Conservation (phyloP, 2,888 invertebrate species). For the Subacronicta megacephala region DNA sequence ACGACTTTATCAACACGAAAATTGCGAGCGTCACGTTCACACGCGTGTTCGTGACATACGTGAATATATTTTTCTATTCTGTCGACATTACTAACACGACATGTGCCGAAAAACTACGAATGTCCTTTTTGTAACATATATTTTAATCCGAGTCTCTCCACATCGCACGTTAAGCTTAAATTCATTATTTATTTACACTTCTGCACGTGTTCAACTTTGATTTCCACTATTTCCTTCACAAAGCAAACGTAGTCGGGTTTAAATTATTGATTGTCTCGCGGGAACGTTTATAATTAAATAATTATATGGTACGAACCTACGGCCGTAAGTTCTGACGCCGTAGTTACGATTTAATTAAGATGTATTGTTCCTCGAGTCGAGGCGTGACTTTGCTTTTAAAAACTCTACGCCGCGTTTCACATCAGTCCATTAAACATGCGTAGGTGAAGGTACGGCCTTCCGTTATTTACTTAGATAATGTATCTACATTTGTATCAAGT, state of each 20-base stretch:
- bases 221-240: constrained; percentile 51
- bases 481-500: constrained; percentile 53
- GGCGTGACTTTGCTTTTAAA: constrained; percentile 83
- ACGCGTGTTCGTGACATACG: constrained; percentile 63
- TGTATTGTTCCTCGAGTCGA: constrained; percentile 80
- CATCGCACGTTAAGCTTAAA: constrained; percentile 58
- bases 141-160: constrained; percentile 68
- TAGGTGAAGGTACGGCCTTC: constrained; percentile 61
- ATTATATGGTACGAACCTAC: constrained; percentile 76
- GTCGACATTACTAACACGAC: constrained; percentile 41
- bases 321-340: constrained; percentile 70
- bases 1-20: constrained; percentile 36
- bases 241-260: constrained; percentile 54
- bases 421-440: constrained; percentile 72
- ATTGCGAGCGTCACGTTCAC: constrained; percentile 57
- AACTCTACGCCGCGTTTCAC: constrained; percentile 73
- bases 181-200: constrained; percentile 68
- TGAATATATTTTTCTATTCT: constrained; percentile 60
- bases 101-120: constrained; percentile 50
- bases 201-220: constrained; percentile 59
- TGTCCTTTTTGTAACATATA: constrained; percentile 66
- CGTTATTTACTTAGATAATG: constrained; percentile 68
- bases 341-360: constrained; percentile 82
- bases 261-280: constrained; percentile 71
- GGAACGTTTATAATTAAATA: constrained; percentile 77